These are phyloP conservation scores for Desmodus rotundus DNA, from an alignment of 2,113 vertebrate species.

Conservation along the genomic window DNA sequence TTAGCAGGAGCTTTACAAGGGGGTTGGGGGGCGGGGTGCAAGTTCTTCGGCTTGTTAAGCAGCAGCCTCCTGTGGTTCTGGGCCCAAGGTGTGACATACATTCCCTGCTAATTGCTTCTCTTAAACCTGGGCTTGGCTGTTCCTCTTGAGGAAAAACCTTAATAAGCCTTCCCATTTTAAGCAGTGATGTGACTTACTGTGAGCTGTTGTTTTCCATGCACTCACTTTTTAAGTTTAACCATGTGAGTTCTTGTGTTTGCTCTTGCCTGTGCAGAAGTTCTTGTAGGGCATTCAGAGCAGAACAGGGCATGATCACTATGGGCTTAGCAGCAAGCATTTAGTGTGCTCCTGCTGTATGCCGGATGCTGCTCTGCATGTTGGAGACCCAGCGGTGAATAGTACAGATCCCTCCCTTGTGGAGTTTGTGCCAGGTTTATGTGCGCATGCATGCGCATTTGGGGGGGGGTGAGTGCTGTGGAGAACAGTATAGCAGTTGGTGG, in stretches of 20 bases:
- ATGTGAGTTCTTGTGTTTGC: not conserved
- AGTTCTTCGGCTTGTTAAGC: conserved; percentile 15
- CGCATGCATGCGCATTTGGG: not conserved
- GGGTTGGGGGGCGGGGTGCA: not conserved
- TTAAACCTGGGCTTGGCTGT: conserved; percentile 48
- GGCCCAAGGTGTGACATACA: conserved; percentile 8
- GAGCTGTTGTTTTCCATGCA: not conserved
- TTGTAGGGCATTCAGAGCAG: not conserved
- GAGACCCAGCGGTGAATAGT: not conserved
- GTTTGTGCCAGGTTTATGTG: not conserved
- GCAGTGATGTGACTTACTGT: conserved; percentile 49
- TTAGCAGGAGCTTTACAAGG: not conserved
- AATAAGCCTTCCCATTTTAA: conserved; percentile 68
- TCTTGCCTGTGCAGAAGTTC: not conserved
- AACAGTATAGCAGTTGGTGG: not conserved
- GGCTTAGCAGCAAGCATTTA: not conserved
- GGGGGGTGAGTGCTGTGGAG: not conserved
- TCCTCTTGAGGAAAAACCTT: conserved; percentile 44
- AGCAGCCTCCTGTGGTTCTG: not conserved
- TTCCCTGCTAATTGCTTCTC: conserved; percentile 57
- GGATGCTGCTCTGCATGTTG: not conserved
- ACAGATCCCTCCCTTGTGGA: not conserved
- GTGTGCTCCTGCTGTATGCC: not conserved
- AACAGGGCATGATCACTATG: not conserved
- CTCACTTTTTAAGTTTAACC: not conserved